Evolutionary conservation across 2,113 vertebrate genomes (phyloP).

Genomic region (Sebastes schlegelii): DNA sequence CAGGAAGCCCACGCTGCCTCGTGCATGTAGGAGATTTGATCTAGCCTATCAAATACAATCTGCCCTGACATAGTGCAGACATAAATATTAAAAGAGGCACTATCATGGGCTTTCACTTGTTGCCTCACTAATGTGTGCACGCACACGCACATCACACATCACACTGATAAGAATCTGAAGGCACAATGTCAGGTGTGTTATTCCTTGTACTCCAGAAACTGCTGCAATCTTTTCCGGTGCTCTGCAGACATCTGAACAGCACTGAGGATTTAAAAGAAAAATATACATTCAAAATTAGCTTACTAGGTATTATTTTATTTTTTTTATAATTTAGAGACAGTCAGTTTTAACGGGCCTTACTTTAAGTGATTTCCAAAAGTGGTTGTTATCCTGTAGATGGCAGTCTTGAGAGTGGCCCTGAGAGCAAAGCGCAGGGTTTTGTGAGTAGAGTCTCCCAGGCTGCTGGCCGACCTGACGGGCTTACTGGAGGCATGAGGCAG

Average conservation of each 20-base stretch:
- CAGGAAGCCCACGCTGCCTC: not conserved
- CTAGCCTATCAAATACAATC: slow-evolving; percentile 39
- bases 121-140: slow-evolving; percentile 3
- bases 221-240: slow-evolving; percentile 95
- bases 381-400: slow-evolving; percentile 94
- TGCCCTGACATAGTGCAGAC: slow-evolving; percentile 12
- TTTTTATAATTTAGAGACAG: not conserved
- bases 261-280: slow-evolving; percentile 75
- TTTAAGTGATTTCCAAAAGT: slow-evolving; percentile 95
- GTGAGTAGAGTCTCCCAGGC: slow-evolving; percentile 90
- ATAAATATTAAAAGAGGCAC: slow-evolving; percentile 66
- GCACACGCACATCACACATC: slow-evolving; percentile 1
- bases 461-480: slow-evolving; percentile 83
- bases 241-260: slow-evolving; percentile 93
- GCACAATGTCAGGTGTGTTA: slow-evolving; percentile 68
- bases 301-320: not conserved
- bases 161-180: slow-evolving; percentile 37
- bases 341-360: slow-evolving; percentile 77
- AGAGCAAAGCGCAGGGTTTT: slow-evolving; percentile 96
- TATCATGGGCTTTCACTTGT: slow-evolving; percentile 28
- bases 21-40: slow-evolving; percentile 18
- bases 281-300: not conserved
- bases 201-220: slow-evolving; percentile 97
- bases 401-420: slow-evolving; percentile 92
- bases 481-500: slow-evolving; percentile 97